Conservation (phyloP, 2,888 invertebrate genomes). For the Atethmia centrago region DNA sequence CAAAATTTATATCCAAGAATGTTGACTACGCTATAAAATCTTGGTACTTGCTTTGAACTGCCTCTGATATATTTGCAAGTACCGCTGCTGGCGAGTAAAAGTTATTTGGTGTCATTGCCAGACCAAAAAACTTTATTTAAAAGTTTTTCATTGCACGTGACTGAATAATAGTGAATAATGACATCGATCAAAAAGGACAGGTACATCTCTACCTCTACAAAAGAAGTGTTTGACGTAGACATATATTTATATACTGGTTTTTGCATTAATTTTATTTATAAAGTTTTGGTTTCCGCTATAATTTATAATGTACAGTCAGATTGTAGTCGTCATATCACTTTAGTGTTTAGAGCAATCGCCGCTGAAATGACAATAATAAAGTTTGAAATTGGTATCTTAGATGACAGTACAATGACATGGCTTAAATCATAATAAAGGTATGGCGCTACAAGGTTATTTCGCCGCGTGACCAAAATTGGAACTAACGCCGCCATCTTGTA, state of each 20-base stretch:
- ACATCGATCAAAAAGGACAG: neutral
- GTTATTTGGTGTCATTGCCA: neutral
- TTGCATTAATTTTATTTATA: constrained; percentile 43
- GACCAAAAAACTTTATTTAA: neutral
- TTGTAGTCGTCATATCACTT: constrained; percentile 19
- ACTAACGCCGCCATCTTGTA: neutral
- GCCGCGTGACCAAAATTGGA: neutral
- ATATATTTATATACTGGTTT: constrained; percentile 11
- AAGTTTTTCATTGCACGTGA: neutral
- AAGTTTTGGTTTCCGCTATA: constrained; percentile 39
- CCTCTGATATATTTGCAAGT: neutral
- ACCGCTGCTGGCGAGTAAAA: too few species aligned
- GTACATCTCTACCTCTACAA: neutral
- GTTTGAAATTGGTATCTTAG: constrained; percentile 11
- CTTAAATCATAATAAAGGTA: neutral
- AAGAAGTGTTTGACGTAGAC: neutral
- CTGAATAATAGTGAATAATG: neutral
- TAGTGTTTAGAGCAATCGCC: constrained; percentile 17
- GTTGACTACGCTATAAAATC: constrained; percentile 27
- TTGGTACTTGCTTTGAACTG: constrained; percentile 19
- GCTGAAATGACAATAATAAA: constrained; percentile 22
- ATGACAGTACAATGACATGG: constrained; percentile 28
- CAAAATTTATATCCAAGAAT: constrained; percentile 20
- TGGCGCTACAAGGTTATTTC: neutral
- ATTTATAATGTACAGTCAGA: constrained; percentile 18